A percentile compares a stretch with the other conserved stretches of the same genome.
Evolutionary conservation across 92 coral and sea anemone genomes (phyloP).

Genomic region (Virgularia gustaviana): DNA sequence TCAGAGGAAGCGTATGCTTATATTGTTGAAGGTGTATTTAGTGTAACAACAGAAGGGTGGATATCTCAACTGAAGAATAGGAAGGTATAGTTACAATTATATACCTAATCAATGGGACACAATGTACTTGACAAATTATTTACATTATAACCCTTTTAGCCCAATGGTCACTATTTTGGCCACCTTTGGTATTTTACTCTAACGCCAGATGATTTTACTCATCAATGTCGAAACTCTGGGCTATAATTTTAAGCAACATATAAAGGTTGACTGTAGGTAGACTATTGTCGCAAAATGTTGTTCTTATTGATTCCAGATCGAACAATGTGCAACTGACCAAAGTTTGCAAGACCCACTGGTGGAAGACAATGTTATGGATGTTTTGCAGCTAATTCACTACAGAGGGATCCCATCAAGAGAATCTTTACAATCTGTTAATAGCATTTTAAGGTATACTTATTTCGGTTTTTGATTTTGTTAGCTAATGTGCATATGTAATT

Average conservation of each 20-base stretch:
- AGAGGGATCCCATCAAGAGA: conserved; percentile 3
- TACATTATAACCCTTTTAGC: no score
- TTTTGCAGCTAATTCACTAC: conserved; percentile 3
- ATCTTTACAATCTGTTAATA: conserved; percentile 3
- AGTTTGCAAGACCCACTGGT: conserved; percentile 2
- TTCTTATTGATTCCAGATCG: not conserved
- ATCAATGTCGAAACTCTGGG: no score
- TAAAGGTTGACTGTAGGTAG: conserved; percentile 3
- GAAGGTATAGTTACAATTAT: not conserved
- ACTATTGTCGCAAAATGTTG: not conserved
- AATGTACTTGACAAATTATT: not conserved
- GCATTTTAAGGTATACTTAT: conserved; percentile 1
- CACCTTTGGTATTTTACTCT: no score
- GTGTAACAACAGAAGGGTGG: conserved; percentile 51
- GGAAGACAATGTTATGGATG: conserved; percentile 1
- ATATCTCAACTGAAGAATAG: conserved; percentile 14
- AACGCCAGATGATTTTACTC: no score
- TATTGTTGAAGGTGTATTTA: conserved; percentile 52
- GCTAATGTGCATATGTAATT: conserved; percentile 1
- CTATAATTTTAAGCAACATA: not conserved
- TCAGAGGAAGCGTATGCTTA: conserved; percentile 52
- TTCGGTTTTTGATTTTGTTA: not conserved
- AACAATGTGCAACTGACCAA: not conserved
- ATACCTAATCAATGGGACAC: not conserved
- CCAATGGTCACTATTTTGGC: no score